Evolutionary conservation across 2,797 vertebrate species (phyloP).

Genomic region (Phataginus tricuspis): DNA sequence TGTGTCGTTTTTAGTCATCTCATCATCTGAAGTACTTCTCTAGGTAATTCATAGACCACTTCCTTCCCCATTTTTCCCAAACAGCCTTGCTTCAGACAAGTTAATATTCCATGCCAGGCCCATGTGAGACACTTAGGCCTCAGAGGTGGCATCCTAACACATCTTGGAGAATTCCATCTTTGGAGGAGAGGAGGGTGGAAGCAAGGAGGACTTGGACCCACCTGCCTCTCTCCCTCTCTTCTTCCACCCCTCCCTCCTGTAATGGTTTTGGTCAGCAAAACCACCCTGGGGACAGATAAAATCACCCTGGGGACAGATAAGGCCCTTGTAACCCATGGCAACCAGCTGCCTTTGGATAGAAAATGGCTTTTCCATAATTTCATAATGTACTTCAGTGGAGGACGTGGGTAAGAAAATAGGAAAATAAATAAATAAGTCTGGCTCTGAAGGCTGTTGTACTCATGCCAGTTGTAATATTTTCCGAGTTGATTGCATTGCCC

Average conservation of each 20-base stretch:
- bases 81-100: neutral
- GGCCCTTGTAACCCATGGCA: constrained; percentile 81
- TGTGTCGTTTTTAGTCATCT: neutral
- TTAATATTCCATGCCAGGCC: neutral
- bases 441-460: neutral
- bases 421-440: constrained; percentile 58
- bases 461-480: neutral
- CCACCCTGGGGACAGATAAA: constrained; percentile 71
- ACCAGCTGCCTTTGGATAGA: constrained; percentile 73
- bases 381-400: constrained; percentile 64
- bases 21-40: neutral
- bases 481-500: neutral
- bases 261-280: constrained; percentile 73
- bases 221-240: neutral
- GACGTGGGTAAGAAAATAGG: neutral
- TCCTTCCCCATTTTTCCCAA: neutral
- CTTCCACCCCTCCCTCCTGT: neutral
- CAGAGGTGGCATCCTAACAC: neutral
- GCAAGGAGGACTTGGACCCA: neutral
- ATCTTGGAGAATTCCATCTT: accelerated
- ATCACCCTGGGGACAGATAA: constrained; percentile 71
- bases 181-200: neutral
- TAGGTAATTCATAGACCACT: neutral
- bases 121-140: neutral
- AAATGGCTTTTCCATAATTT: constrained; percentile 82